phyloP scores from a whole-genome alignment of 2,888 invertebrate species.

The Eustalomyia histrio region DNA sequence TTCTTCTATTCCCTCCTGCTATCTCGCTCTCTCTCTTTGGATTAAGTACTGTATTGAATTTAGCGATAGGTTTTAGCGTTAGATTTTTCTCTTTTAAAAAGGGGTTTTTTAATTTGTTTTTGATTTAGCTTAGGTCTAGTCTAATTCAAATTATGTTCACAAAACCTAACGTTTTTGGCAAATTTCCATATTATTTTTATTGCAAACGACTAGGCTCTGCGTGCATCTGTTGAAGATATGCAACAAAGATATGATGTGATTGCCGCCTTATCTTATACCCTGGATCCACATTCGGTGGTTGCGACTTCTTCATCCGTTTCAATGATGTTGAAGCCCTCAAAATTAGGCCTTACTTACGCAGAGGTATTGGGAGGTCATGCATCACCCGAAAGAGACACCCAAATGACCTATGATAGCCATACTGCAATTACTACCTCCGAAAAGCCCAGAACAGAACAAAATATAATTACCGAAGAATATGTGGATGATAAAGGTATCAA shows the following conservation, averaged over 20 bases:
- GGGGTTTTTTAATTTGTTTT: constrained; percentile 25
- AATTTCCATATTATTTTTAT: constrained; percentile 75
- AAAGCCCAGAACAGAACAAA: constrained; percentile 31
- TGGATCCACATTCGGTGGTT: constrained; percentile 86
- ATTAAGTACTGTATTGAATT: not conserved
- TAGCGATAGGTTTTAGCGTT: not conserved
- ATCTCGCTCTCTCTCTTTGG: not conserved
- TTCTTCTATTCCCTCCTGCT: not conserved
- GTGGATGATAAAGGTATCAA: constrained; percentile 56
- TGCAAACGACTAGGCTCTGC: constrained; percentile 76
- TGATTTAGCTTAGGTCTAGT: constrained; percentile 60
- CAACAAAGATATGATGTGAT: constrained; percentile 87
- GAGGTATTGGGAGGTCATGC: constrained; percentile 85
- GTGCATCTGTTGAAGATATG: constrained; percentile 83
- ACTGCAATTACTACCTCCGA: constrained; percentile 18
- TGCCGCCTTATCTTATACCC: constrained; percentile 85
- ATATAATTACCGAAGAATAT: constrained; percentile 34
- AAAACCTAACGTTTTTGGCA: constrained; percentile 79
- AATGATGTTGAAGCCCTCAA: constrained; percentile 79
- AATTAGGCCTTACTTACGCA: constrained; percentile 82
- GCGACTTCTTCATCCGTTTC: constrained; percentile 80
- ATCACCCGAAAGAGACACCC: constrained; percentile 72
- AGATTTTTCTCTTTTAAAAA: not conserved
- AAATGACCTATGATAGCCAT: constrained; percentile 41
- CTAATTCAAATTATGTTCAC: constrained; percentile 62